Evolutionary conservation across 2,797 vertebrate species (phyloP).

Genomic region (Pterois miles): DNA sequence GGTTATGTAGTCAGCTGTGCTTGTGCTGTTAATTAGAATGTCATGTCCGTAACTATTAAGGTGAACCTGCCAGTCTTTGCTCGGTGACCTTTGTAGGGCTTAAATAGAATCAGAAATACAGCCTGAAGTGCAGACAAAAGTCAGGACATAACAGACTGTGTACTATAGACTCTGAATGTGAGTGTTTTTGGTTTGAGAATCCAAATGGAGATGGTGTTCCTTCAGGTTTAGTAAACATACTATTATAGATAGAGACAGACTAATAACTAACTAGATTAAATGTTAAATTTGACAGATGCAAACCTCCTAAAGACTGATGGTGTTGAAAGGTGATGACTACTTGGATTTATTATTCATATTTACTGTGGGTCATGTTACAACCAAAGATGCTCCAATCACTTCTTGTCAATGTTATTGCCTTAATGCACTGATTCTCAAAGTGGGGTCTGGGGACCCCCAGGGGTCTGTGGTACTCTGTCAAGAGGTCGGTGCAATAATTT

Average conservation of each 20-base stretch:
- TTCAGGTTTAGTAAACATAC: background rate
- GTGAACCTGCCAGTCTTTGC: conserved; percentile 62
- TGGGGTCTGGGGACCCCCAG: no score
- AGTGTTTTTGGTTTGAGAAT: background rate
- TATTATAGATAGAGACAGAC: background rate
- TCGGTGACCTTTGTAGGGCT: conserved; percentile 69
- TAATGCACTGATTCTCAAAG: background rate
- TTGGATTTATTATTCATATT: background rate
- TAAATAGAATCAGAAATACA: conserved; percentile 58
- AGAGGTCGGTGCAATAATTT: no score
- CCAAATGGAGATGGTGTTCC: background rate
- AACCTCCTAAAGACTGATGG: background rate
- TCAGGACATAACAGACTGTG: conserved; percentile 1
- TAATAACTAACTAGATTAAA: background rate
- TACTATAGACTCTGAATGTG: background rate
- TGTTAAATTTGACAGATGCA: conserved; percentile 5
- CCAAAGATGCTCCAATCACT: background rate
- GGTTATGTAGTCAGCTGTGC: conserved; percentile 67
- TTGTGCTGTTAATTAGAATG: conserved; percentile 76
- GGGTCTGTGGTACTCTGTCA: no score
- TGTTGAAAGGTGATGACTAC: background rate
- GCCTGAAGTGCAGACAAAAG: conserved; percentile 30
- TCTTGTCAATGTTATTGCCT: background rate
- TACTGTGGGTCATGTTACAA: background rate
- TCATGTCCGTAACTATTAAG: conserved; percentile 57